Evolutionary conservation across 1,140 invertebrate species (phyloP), one percentile per base, ranked within the genome.

Genomic region (Hydropsyche tenuis): DNA sequence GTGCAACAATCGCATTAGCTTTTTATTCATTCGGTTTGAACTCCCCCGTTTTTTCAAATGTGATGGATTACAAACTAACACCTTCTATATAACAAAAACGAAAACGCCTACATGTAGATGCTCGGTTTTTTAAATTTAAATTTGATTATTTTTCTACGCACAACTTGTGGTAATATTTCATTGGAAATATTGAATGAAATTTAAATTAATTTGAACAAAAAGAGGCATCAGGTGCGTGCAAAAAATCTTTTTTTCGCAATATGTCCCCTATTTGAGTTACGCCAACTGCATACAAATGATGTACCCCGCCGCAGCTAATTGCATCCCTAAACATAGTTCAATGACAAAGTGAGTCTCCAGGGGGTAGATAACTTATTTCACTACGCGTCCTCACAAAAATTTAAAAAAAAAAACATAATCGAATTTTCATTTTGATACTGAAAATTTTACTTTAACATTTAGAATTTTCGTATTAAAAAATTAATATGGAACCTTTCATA

Each of bases 1-100:
- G 46, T 74, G 73, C 71, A 73, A 73, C 71, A 73, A 77, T 75
- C 76, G 45, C 42, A 77, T 77, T 77, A 77, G 76, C 73, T 68
- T 60, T 37, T 37, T 73, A 69, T 73, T 77, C 71, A 73, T 75
- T 72, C 53, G 70, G 68, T 73, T 37, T 45, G 72, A 25, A 25
- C 23, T 42, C 70, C 73, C 73, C 76, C 53, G 18, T 43, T 68
- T 72, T 70, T 75, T 53, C 51, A 69, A 69, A 51, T 20, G 27
- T 76, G 76, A 73, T 75, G 63, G 73, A 77, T 77, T 77, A 77
- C 76, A 73, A 75, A 69, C 75, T 76, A 76, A 68, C 69, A 66
- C 70, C 62, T 73, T 23, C 43, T 27, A 46, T 73, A 42, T 23
- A 42, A 37, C 18, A n/a, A 20, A 43, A 16, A 25, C 9, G 22